Evolutionary conservation across 2,888 invertebrate genomes (phyloP), one percentile per base, ranked within the genome.

Genomic region (Notodonta ziczac): DNA sequence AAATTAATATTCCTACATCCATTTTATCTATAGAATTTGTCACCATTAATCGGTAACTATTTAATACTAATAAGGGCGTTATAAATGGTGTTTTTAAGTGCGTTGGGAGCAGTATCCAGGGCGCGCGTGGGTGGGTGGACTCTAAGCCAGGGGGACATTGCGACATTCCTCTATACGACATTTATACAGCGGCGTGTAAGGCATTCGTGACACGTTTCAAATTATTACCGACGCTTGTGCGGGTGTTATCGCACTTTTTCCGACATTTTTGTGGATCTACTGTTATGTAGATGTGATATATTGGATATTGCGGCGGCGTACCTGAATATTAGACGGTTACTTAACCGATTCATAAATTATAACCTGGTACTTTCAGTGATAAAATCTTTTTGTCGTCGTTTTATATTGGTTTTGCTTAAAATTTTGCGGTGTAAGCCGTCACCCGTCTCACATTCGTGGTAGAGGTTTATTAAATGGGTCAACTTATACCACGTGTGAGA

Each of bases 121-220:
- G 56, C 44, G 57, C 14, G 65, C 59, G 78, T 79, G 70, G 80
- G 78, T 79, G 70, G 80, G 78, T 65, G 79, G 68, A 67, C 65
- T 44, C 44, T 70, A 55, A 16, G 62, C 58, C 65, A 46, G 58
- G 51, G 58, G 42, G 58, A 42, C 10, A 48, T 67, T 66, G 65
- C 66, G 60, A 65, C 70, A 72, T 72, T 67, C 72, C 61, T 55
- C 55, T 60, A 48, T 16, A n/a, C 48, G 54, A 13, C 13, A 4
- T 10, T 24, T 24, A 9, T 46, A 46, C 10, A 46, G 4, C 55
- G 51, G 24, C 12, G 10, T 46, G 24, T 56, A 58, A 32, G 39
- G 55, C 52, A 67, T 67, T 70, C 72, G 35, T 59, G 60, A 54
- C 72, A 77, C 73, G 74, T 69, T 60, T 12, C 57, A 39, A 62